phyloP scores from a whole-genome alignment of 2,113 vertebrate species.

The Phaethon lepturus region DNA sequence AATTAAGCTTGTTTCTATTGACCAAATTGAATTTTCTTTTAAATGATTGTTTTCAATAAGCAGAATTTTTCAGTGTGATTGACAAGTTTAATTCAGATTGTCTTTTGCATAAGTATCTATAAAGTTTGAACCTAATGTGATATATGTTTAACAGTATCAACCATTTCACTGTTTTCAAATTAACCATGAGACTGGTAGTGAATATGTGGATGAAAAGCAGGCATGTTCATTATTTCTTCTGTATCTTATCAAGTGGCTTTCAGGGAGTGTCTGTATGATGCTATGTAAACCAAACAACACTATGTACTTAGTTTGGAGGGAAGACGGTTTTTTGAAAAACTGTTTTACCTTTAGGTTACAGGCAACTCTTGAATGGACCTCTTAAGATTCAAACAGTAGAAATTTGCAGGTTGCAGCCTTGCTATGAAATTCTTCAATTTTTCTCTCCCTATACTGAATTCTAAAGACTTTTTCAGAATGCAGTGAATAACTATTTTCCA shows the following conservation, averaged over 20 bases:
- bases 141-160: not conserved
- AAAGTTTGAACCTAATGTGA: not conserved
- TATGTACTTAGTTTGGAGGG: not conserved
- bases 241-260: not conserved
- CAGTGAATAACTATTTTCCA: not conserved
- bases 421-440: not conserved
- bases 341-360: not conserved
- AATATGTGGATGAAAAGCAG: not conserved
- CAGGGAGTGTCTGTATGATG: not conserved
- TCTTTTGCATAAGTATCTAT: not conserved
- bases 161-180: no score
- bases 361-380: not conserved
- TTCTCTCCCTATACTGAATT: not conserved
- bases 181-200: not conserved
- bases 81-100: not conserved
- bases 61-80: not conserved
- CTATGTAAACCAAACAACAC: not conserved
- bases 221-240: not conserved
- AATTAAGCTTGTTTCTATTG: not conserved
- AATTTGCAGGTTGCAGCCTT: not conserved
- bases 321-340: not conserved
- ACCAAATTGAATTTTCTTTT: not conserved
- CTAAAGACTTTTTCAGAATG: not conserved
- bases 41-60: not conserved
- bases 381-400: not conserved